phyloP scores from a whole-genome alignment of 2,797 vertebrate genomes.

The Manis pentadactyla region DNA sequence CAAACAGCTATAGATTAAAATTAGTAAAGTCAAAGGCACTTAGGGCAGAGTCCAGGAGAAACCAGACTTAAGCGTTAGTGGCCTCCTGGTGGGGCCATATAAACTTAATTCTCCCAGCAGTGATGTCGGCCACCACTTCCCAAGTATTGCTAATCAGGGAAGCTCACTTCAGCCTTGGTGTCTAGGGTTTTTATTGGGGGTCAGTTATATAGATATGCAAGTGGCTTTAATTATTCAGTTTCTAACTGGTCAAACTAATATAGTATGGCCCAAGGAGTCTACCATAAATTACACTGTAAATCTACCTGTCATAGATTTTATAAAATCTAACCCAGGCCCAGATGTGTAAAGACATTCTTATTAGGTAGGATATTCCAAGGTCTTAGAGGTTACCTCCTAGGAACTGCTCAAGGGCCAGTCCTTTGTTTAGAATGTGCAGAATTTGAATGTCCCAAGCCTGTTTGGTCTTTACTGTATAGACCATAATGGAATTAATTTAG shows the following conservation, averaged over 20 bases:
- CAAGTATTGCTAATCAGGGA: not conserved
- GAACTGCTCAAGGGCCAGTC: not conserved
- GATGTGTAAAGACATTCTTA: not conserved
- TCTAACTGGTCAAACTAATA: not conserved
- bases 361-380: not conserved
- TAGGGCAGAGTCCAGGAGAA: not conserved
- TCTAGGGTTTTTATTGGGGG: too few species aligned
- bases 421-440: not conserved
- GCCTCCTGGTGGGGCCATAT: not conserved
- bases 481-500: slow-evolving; percentile 24
- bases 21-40: not conserved
- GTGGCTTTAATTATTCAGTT: not conserved
- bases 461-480: not conserved
- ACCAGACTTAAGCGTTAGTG: not conserved
- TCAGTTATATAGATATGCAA: not conserved
- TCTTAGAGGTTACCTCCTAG: not conserved
- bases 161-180: too few species aligned
- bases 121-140: accelerated
- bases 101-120: not conserved
- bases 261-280: not conserved
- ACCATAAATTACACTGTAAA: not conserved
- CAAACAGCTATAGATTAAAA: not conserved
- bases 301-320: not conserved
- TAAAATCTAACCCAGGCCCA: not conserved
- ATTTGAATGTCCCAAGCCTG: not conserved